Evolutionary conservation across 2,888 invertebrate species (phyloP).

Genomic region (Phalera bucephala): DNA sequence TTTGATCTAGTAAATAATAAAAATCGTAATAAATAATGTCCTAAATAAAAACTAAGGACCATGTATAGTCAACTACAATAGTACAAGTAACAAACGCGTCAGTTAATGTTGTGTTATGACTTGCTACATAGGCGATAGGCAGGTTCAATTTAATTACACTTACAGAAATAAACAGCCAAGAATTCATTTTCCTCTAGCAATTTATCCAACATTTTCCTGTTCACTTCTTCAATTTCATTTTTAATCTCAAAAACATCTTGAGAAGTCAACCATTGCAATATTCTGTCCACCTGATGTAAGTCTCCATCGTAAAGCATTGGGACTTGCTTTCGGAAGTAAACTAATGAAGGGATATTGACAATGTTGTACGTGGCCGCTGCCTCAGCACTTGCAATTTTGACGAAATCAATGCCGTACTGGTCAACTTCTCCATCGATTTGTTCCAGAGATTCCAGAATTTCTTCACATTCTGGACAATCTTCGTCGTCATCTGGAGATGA

Average conservation of each 20-base stretch:
- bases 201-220: conserved; percentile 97
- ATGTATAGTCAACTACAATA: no score
- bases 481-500: conserved; percentile 90
- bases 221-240: conserved; percentile 98
- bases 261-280: conserved; percentile 94
- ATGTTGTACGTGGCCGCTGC: conserved; percentile 92
- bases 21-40: no score
- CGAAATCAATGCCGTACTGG: conserved; percentile 96
- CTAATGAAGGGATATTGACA: conserved; percentile 92
- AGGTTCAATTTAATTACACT: conserved; percentile 64
- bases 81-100: no score
- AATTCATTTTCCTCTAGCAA: conserved; percentile 97
- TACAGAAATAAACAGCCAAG: conserved; percentile 97
- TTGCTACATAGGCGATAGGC: no score
- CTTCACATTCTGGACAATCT: conserved; percentile 95
- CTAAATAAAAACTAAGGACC: no score
- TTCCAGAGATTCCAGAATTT: conserved; percentile 94
- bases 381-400: conserved; percentile 92
- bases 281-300: conserved; percentile 91
- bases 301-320: conserved; percentile 96
- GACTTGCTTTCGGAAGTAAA: conserved; percentile 92
- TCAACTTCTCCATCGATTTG: conserved; percentile 98
- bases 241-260: conserved; percentile 97
- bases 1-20: no score
- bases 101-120: no score